Conservation (phyloP, 2,888 invertebrate genomes). For the Drosophila parthenogenetica region DNA sequence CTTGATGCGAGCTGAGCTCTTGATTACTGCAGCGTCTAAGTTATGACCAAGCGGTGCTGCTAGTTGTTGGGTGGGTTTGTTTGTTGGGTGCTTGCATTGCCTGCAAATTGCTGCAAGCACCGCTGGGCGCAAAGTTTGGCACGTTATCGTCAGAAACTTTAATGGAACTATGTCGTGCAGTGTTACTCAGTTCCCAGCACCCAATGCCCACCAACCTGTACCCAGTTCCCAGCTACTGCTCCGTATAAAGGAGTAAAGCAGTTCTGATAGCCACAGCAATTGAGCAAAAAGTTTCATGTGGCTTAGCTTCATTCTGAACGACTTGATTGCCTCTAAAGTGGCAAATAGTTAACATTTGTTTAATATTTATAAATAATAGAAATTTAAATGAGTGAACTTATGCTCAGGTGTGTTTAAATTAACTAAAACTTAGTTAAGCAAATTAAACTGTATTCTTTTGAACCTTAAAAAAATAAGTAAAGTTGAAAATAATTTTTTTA, state of each 20-base stretch:
- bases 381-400: constrained; percentile 1
- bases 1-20: constrained; percentile 48
- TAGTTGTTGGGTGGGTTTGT: background rate
- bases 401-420: background rate
- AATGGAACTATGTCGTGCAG: constrained; percentile 71
- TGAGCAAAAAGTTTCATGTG: constrained; percentile 16
- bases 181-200: constrained; percentile 17
- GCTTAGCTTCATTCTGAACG: constrained; percentile 10
- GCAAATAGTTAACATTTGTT: constrained; percentile 13
- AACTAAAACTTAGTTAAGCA: background rate
- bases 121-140: constrained; percentile 64
- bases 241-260: background rate
- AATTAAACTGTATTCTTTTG: background rate
- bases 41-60: constrained; percentile 41
- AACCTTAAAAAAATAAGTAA: too few relatives aligned
- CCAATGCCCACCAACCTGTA: background rate
- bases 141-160: constrained; percentile 68
- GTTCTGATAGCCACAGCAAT: constrained; percentile 11
- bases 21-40: constrained; percentile 65
- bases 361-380: constrained; percentile 10
- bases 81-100: constrained; percentile 13
- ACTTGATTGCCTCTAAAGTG: constrained; percentile 18
- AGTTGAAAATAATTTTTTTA: too few relatives aligned
- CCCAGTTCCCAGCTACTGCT: background rate
- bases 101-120: constrained; percentile 62